Conservation (phyloP, 2,888 invertebrate genomes). For the Scaptomyza caliginosa region DNA sequence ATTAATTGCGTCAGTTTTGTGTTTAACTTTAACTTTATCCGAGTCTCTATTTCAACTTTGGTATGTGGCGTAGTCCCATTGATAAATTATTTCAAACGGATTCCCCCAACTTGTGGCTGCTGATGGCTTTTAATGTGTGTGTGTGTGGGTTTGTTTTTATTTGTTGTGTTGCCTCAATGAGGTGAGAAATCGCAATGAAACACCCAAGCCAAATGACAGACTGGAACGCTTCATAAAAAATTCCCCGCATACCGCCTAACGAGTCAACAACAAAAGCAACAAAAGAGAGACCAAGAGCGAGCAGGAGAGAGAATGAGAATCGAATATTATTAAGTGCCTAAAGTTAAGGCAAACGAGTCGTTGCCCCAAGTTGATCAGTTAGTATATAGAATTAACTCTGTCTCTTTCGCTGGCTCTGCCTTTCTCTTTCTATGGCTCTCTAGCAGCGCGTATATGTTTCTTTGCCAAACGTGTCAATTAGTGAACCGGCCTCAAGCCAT, state of each 20-base stretch:
- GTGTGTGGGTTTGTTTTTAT: conserved; percentile 20
- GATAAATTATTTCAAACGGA: conserved; percentile 62
- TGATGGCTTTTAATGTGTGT: conserved; percentile 14
- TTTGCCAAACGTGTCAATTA: conserved; percentile 60
- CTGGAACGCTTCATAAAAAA: conserved; percentile 41
- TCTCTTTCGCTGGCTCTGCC: not conserved
- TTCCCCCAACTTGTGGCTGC: conserved; percentile 45
- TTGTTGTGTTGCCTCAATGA: conserved; percentile 51
- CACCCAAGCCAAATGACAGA: conserved; percentile 10
- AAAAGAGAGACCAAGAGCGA: not conserved
- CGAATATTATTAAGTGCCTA: not conserved
- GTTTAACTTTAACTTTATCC: conserved; percentile 47
- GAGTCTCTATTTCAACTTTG: conserved; percentile 6
- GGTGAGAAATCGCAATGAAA: conserved; percentile 70
- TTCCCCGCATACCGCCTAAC: conserved; percentile 38
- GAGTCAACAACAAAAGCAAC: not conserved
- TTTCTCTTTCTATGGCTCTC: not conserved
- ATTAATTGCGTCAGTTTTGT: conserved; percentile 57
- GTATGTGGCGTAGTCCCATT: conserved; percentile 45
- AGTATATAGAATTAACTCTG: not conserved
- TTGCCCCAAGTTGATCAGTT: conserved; percentile 27
- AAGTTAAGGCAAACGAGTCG: conserved; percentile 36
- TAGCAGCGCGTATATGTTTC: conserved; percentile 6
- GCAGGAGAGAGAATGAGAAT: not conserved
- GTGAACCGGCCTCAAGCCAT: conserved; percentile 50